A percentile compares a stretch with the other conserved stretches of the same genome.
phyloP scores from a whole-genome alignment of 2,888 invertebrate species.

The Chymomyza caudatula region DNA sequence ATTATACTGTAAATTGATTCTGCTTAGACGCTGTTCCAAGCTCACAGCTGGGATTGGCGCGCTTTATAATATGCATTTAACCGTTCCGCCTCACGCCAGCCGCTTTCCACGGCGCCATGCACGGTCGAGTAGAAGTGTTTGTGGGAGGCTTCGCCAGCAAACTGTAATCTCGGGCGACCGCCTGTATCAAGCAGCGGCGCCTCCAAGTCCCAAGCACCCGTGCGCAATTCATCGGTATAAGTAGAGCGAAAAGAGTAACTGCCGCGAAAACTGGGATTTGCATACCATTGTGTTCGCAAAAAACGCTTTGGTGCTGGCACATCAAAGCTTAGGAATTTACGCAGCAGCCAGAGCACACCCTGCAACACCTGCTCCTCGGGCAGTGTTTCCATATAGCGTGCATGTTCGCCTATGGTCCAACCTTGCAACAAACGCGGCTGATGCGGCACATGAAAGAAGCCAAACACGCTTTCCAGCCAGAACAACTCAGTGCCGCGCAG shows the following conservation, averaged over 20 bases:
- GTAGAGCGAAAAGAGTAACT: conserved; percentile 83
- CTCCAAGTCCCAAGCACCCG: conserved; percentile 80
- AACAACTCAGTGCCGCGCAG: conserved; percentile 61
- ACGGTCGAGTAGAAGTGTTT: conserved; percentile 83
- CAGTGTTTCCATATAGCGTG: conserved; percentile 81
- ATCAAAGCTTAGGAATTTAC: conserved; percentile 64
- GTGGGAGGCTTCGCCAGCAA: conserved; percentile 85
- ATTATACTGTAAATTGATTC: not conserved
- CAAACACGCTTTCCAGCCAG: conserved; percentile 83
- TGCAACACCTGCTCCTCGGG: conserved; percentile 78
- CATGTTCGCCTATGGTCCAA: conserved; percentile 83
- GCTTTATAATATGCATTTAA: conserved; percentile 76
- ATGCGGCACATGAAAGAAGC: conserved; percentile 82
- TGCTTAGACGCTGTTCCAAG: not conserved
- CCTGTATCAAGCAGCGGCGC: conserved; percentile 78
- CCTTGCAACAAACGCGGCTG: conserved; percentile 83
- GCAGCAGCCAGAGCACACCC: conserved; percentile 64
- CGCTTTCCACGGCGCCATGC: conserved; percentile 87
- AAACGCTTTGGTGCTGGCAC: conserved; percentile 54
- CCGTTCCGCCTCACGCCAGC: conserved; percentile 85
- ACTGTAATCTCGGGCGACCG: conserved; percentile 80
- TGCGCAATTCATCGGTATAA: conserved; percentile 80
- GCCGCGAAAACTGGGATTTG: conserved; percentile 81
- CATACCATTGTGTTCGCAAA: conserved; percentile 83
- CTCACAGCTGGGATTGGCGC: conserved; percentile 54